Base-by-base conservation (phyloP, 2,888 invertebrate genomes). In the Aplocera efformata region DNA sequence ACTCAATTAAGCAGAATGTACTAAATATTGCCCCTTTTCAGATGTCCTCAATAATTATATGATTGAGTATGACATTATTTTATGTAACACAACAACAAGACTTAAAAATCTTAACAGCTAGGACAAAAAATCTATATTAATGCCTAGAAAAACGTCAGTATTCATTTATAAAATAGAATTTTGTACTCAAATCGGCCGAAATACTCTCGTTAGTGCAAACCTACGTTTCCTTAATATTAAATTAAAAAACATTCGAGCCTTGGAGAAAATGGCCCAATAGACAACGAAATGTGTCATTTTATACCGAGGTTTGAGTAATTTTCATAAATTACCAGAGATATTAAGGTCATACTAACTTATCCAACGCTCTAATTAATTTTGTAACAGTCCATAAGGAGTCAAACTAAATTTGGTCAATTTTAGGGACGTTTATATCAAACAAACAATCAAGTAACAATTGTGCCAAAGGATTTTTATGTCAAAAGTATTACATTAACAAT, bases 181-280 rank as follows among this genome's bases (percentile, higher is more conserved):
- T 85, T 85, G 84, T 85, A 85, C 84, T 85, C 71, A 75, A 75
- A 74, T 73, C 75, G 75, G 68, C 76, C 79, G 60, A 76, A 73
- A 68, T 67, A 38, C 33, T 32, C 32, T 34, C 27, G 21, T 35
- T 26, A 38, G 23, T 45, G 44, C 36, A 32, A 35, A 33, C 42
- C 36, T 40, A 32, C 32, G 8, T 30, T 23, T 34, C 25, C 32
- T 28, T 17, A 17, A 17, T 17, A 2, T 17, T 3, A 17, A 17
- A 17, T 17, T 17, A 17, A 3, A 17, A 17, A 17, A 17, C 5
- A 17, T 2, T 17, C 13, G 13, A 17, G 13, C 2, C 13, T 3
- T 17, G 2, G 5, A 17, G n/a, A n/a, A n/a, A n/a, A n/a, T n/a
- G n/a, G n/a, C n/a, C n/a, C n/a, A n/a, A n/a, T n/a, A n/a, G n/a